Base-by-base conservation (phyloP, 2,888 invertebrate species). In the Archips crataeganus region DNA sequence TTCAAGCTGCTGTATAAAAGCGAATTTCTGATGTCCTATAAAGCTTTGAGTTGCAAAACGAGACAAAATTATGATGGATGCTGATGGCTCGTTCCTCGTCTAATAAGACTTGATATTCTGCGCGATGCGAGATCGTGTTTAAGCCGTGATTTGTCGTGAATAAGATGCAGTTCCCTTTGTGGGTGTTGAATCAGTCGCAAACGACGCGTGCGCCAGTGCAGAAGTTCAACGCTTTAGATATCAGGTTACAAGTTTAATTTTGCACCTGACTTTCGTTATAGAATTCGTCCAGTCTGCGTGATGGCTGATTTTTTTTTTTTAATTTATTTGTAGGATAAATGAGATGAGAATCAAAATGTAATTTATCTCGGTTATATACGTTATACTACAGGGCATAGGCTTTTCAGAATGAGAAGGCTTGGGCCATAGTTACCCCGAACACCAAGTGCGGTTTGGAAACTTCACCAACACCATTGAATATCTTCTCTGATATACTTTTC, bases 31-130 rank as follows among this genome's bases (percentile, higher is more conserved):
- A 2, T 23, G 54, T 51, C 23, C 23, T 23, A 54, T 23, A 54
- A 4, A 54, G 54, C 85, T 85, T 82, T 84, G 82, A 77, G 78
- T 84, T 89, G 88, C 88, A 91, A 90, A 92, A 92, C 92, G 92
- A 93, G 90, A 91, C 90, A 88, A 89, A 93, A 93, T 93, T 93
- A 92, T 93, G 94, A 94, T 94, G 91, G 91, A 93, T 93, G 91
- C 88, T 91, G 91, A 93, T 92, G 90, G 86, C 88, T 87, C 86
- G 91, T 90, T 88, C 85, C 88, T 84, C 86, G 85, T 86, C 90
- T 92, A 93, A 92, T 93, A 91, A 93, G 91, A 89, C 89, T 84
- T 87, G 88, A 89, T 87, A 87, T 84, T 83, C 78, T 81, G 39
- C 64, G 47, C 11, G 9, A 11, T 1, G 13, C 47, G 34, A 75